phyloP scores from a whole-genome alignment of 2,113 vertebrate species.

The Ploceus nigricollis region DNA sequence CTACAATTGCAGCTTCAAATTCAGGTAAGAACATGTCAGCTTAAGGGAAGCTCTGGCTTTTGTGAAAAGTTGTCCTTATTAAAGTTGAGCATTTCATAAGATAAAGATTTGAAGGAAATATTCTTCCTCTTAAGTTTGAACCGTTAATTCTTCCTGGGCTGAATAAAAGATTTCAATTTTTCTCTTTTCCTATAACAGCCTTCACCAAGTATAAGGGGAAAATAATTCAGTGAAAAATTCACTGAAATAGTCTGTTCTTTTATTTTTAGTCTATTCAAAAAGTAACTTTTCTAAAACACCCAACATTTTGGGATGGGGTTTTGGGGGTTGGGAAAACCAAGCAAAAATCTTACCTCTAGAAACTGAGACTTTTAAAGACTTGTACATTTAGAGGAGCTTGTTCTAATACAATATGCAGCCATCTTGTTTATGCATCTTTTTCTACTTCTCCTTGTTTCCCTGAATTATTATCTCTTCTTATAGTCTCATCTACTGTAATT shows the following conservation, averaged over 20 bases:
- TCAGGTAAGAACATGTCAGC: background rate
- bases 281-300: background rate
- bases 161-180: background rate
- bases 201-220: background rate
- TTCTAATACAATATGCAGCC: background rate
- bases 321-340: background rate
- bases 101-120: background rate
- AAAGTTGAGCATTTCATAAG: background rate
- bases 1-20: background rate
- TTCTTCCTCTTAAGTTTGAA: background rate
- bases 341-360: background rate
- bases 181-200: background rate
- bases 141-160: background rate
- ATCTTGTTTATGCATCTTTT: background rate
- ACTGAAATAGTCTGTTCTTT: background rate
- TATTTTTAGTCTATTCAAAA: background rate
- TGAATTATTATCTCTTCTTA: background rate
- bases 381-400: background rate
- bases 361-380: background rate
- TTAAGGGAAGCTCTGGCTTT: background rate
- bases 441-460: background rate
- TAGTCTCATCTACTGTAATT: background rate
- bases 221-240: background rate
- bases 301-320: rapidly evolving
- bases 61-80: background rate